phyloP scores from a whole-genome alignment of 2,888 invertebrate species.

The Phyto melanocephala region DNA sequence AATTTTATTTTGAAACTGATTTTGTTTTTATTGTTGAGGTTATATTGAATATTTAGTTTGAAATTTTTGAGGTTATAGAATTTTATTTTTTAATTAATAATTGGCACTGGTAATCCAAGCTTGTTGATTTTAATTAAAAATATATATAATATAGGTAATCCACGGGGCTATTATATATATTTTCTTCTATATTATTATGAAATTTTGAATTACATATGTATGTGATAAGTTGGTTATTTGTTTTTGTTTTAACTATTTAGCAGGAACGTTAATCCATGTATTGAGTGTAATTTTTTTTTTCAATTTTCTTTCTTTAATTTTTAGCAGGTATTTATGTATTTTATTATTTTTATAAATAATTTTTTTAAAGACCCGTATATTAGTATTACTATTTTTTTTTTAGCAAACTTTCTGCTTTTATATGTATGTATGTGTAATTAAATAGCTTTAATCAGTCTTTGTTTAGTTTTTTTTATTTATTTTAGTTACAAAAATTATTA shows the following conservation, averaged over 20 bases:
- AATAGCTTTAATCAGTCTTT: conserved; percentile 62
- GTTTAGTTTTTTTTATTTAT: conserved; percentile 43
- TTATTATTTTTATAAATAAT: conserved; percentile 41
- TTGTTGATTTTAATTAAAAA: conserved; percentile 44
- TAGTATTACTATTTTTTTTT: conserved; percentile 42
- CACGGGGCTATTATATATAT: conserved; percentile 66
- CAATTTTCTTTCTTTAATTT: conserved; percentile 37
- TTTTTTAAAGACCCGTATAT: conserved; percentile 60
- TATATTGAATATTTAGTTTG: conserved; percentile 60
- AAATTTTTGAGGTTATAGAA: conserved; percentile 6
- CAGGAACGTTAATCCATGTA: conserved; percentile 77
- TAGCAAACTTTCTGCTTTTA: conserved; percentile 29
- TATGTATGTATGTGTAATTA: conserved; percentile 44
- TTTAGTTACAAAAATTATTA: conserved; percentile 51
- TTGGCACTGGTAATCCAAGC: conserved; percentile 78
- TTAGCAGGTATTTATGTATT: conserved; percentile 65
- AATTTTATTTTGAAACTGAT: conserved; percentile 19
- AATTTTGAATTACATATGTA: conserved; percentile 51
- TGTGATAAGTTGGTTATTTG: neutral
- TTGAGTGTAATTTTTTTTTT: conserved; percentile 64
- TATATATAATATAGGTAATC: conserved; percentile 72
- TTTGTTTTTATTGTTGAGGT: conserved; percentile 49
- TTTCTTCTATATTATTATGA: conserved; percentile 55
- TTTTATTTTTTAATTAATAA: conserved; percentile 41
- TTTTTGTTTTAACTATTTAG: conserved; percentile 59